Evolutionary conservation across 37 sponge, comb jelly and placozoan species (phyloP), one percentile per base, ranked within the genome.

Genomic region (Hexactinellida sp.): DNA sequence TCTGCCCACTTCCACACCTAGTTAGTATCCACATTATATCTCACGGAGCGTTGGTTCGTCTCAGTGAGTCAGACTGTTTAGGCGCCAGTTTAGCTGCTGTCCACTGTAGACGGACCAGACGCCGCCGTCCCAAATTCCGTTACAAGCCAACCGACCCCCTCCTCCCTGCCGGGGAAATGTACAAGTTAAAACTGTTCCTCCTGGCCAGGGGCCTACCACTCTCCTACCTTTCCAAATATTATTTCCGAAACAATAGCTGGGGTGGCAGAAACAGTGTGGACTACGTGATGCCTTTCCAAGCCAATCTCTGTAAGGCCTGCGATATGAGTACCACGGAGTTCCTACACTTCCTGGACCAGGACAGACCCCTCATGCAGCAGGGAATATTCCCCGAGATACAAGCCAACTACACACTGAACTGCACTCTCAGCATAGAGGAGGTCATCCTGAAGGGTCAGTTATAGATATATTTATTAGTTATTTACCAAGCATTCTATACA

Each of bases 351-450:
- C 24, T 83, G 82, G 54, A 82, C 24, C 37, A 32, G 39, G 93
- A 90, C 34, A 24, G 93, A 21, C 83, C 82, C 37, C 87, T 89
- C 86, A 93, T 93, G 88, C 88, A 91, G 55, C 89, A 93, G 37
- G 92, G 94, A 0, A 54, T 93, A n/a, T 91, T 93, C 85, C 91
- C 92, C 0, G 94, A 93, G 55, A 85, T 93, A 24, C 89, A 91
- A 84, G 88, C 86, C 5, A 89, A 83, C 85, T 93, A 90, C 82
- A 36, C 90, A 9, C 89, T 93, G 0, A 83, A 83, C 36, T 89
- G 84, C 0, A 38, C 83, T 34, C 28, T 93, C 34, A 71, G 28
- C 24, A 85, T 88, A 34, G 94, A 93, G 32, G 89, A 89, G 36
- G 89, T 82, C 28, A 39, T 89, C 24, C 41, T 87, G 7, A 89